Base-by-base conservation (phyloP, 2,797 vertebrate species). In the Macropodus opercularis region DNA sequence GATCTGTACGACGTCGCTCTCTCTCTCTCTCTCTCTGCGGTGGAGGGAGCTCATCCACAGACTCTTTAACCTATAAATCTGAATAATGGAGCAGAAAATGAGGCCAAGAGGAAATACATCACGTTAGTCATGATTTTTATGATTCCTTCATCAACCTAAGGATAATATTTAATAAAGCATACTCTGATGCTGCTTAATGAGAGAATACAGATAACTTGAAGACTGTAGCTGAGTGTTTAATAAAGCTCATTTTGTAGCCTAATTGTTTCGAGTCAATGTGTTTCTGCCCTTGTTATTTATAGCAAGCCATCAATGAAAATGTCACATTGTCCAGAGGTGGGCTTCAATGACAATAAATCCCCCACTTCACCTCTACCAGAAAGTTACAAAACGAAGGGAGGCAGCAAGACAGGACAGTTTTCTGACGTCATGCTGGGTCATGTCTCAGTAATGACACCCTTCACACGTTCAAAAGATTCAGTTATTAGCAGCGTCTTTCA, bases 381-480 rank as follows among this genome's bases (percentile, higher is more conserved):
- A 40, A 24, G 22, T 43, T 46, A 46, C 11, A 53, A 13, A 24
- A 39, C 53, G 21, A 26, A 17, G 62, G 8, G 40, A 32, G 15
- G 52, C 51, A 32, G 17, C 43, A 6, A n/a, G 51, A 47, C 46
- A 60, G 79, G 69, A 51, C 69, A 59, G 23, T 29, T 23, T 44
- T 7, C 48, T 67, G 63, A 72, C 12, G 24, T 48, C 52, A 64
- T n/a, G 44, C 54, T 22, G 38, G 13, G 51, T 62, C 36, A 69
- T 69, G 73, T 73, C 56, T 44, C 47, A 55, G 66, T 40, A 58
- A 66, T 59, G 21, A 57, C 8, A 41, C 67, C 76, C 71, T 78
- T 73, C 73, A 66, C 31, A 38, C 27, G 22, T 51, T 63, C 53
- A 67, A 53, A 32, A 51, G 61, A 63, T 54, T 65, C 44, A 35